These are phyloP conservation scores for Ellobius talpinus DNA, from an alignment of 2,113 vertebrate species.

Conservation along the genomic window DNA sequence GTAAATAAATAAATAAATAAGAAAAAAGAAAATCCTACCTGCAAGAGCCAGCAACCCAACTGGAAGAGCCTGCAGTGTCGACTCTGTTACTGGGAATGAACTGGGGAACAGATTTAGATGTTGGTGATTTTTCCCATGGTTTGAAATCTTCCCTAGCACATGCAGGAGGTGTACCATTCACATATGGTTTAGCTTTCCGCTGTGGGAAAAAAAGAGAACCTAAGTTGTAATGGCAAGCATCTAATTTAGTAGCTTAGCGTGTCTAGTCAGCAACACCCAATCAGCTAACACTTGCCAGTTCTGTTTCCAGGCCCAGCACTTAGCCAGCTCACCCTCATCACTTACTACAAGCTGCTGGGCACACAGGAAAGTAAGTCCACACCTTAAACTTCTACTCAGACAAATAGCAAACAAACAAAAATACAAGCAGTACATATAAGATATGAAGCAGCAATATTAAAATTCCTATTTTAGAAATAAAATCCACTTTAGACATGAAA, in stretches of 20 bases:
- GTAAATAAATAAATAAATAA: background rate
- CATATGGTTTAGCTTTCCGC: constrained; percentile 87
- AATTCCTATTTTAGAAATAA: background rate
- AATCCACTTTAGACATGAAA: background rate
- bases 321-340: background rate
- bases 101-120: constrained; percentile 88
- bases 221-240: background rate
- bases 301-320: background rate
- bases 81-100: constrained; percentile 85
- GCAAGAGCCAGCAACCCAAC: constrained; percentile 85
- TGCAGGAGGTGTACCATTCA: constrained; percentile 83
- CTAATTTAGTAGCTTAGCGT: background rate
- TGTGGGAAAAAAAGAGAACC: constrained; percentile 49
- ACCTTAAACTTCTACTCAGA: constrained; percentile 30
- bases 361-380: background rate
- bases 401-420: constrained; percentile 39
- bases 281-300: background rate
- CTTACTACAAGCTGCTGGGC: background rate
- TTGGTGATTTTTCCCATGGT: constrained; percentile 80
- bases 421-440: constrained; percentile 15
- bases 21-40: constrained; percentile 80
- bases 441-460: constrained; percentile 50
- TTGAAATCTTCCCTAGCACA: constrained; percentile 87
- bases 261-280: background rate
- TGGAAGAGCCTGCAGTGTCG: constrained; percentile 80